Conservation (phyloP, 1,140 invertebrate genomes). For the Drosophila orena region DNA sequence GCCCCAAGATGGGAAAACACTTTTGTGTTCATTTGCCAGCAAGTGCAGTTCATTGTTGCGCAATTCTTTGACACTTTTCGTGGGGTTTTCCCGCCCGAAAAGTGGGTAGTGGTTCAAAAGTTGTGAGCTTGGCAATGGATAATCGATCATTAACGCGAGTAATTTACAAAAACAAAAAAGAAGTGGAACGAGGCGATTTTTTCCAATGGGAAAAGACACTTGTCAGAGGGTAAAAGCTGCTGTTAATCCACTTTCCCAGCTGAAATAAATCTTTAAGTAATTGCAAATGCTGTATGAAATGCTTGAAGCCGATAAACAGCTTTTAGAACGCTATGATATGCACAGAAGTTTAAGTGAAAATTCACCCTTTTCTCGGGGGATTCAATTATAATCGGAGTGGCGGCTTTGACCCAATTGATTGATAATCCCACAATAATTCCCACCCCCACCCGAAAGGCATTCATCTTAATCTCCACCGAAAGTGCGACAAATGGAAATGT, state of each 20-base stretch:
- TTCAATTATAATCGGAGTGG: slow-evolving; percentile 5
- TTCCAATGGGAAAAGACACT: not conserved
- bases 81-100: not conserved
- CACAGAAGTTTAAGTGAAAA: not conserved
- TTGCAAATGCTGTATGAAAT: too few relatives aligned
- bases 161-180: not conserved
- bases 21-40: slow-evolving; percentile 57
- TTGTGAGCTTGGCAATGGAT: slow-evolving; percentile 7
- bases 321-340: not conserved
- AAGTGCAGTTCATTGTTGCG: slow-evolving; percentile 74
- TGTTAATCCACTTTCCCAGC: too few relatives aligned
- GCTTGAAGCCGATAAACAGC: too few relatives aligned
- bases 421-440: slow-evolving; percentile 22
- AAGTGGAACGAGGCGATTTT: not conserved
- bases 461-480: slow-evolving; percentile 45
- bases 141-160: slow-evolving; percentile 35
- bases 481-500: slow-evolving; percentile 40
- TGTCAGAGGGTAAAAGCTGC: not conserved
- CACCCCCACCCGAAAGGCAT: slow-evolving; percentile 19
- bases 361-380: not conserved
- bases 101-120: not conserved
- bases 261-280: not conserved
- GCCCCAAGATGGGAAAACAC: slow-evolving; percentile 40
- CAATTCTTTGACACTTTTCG: slow-evolving; percentile 43
- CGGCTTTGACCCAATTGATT: slow-evolving; percentile 40